phyloP scores from a whole-genome alignment of 23 tunicate species.

The Styela clava region DNA sequence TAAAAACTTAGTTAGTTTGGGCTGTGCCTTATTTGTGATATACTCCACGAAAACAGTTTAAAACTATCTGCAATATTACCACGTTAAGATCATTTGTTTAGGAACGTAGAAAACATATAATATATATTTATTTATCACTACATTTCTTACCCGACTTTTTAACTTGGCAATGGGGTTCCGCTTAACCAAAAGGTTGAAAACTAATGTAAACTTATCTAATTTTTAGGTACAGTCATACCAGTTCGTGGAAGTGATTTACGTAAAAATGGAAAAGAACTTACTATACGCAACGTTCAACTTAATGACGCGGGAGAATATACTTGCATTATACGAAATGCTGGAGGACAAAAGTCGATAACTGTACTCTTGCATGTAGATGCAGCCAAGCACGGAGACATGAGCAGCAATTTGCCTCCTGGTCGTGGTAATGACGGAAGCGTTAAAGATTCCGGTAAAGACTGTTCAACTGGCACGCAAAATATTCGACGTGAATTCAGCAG shows the following conservation, averaged over 20 bases:
- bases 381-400: neutral
- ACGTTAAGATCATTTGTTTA: too few relatives aligned
- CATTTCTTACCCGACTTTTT: too few relatives aligned
- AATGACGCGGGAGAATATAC: constrained; percentile 17
- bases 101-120: too few relatives aligned
- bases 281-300: neutral
- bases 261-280: neutral
- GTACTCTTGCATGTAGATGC: neutral
- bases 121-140: too few relatives aligned
- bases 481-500: neutral
- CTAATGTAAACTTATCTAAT: too few relatives aligned
- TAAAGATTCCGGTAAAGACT: neutral
- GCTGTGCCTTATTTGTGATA: too few relatives aligned
- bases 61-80: too few relatives aligned
- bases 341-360: constrained; percentile 2
- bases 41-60: too few relatives aligned
- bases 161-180: too few relatives aligned
- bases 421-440: neutral
- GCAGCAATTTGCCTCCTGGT: neutral
- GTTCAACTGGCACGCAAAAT: neutral
- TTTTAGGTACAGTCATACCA: neutral
- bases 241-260: neutral
- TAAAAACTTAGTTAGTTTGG: too few relatives aligned
- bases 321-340: constrained; percentile 21
- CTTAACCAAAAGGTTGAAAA: too few relatives aligned